Conservation (phyloP, 1,140 invertebrate genomes). For the Lasioglossum baleicum region DNA sequence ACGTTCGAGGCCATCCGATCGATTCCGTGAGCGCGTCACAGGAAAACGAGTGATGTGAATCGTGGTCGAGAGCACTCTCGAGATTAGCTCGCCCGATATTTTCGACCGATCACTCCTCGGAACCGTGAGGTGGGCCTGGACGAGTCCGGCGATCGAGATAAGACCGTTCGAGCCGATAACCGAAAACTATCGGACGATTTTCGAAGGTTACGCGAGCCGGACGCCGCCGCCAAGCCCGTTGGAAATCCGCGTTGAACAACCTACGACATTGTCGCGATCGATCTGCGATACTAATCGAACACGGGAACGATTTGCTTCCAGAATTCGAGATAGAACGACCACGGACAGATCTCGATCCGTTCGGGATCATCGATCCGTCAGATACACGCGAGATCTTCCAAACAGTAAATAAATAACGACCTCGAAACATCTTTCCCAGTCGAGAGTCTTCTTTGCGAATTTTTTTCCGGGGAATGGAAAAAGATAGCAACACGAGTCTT, state of each 20-base stretch:
- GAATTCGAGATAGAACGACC: no score
- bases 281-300: no score
- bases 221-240: neutral
- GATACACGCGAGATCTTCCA: no score
- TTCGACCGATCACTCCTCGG: slow-evolving; percentile 3
- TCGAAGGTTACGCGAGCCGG: neutral
- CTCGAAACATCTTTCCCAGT: no score
- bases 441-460: no score
- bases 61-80: neutral
- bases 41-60: neutral
- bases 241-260: neutral
- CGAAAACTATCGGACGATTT: neutral
- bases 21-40: neutral
- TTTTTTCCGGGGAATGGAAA: no score
- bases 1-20: neutral
- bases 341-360: no score
- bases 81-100: slow-evolving; percentile 3
- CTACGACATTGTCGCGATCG: neutral
- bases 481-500: no score
- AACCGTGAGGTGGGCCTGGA: slow-evolving; percentile 27
- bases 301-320: no score
- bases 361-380: no score
- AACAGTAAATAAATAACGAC: no score
- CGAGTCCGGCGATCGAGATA: slow-evolving; percentile 14
- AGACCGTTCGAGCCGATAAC: slow-evolving; percentile 9